Percentiles rank a stretch among this genome's conserved stretches.
Evolutionary conservation across 2,888 invertebrate species (phyloP).

Genomic region (Beris morrisii): DNA sequence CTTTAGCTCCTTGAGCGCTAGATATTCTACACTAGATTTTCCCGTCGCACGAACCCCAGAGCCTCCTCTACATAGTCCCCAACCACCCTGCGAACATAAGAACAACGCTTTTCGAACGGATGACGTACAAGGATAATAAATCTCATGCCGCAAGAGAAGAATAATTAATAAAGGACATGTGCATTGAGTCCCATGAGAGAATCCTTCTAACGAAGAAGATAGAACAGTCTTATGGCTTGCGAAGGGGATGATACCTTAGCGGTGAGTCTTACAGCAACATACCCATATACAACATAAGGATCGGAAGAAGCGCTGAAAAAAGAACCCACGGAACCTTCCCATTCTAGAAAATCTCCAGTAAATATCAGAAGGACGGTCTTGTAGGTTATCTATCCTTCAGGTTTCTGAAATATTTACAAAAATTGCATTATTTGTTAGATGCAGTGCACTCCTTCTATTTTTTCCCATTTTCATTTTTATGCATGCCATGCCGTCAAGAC

Average conservation of each 20-base stretch:
- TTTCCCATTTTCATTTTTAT: conserved; percentile 12
- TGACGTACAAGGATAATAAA: conserved; percentile 30
- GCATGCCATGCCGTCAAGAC: conserved; percentile 9
- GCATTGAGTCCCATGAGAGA: conserved; percentile 35
- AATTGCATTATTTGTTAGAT: conserved; percentile 30
- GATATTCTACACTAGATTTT: no score
- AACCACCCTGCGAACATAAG: no score
- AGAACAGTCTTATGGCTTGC: conserved; percentile 11
- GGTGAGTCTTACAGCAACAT: conserved; percentile 7
- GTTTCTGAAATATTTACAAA: conserved; percentile 24
- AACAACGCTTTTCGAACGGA: conserved; percentile 11
- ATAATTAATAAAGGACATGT: conserved; percentile 41
- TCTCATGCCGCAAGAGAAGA: conserved; percentile 34
- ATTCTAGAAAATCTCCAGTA: conserved; percentile 3
- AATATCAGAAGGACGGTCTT: neutral
- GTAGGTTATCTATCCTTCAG: neutral
- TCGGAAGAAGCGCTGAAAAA: neutral
- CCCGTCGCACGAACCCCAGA: no score
- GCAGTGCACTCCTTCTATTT: conserved; percentile 1
- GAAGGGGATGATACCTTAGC: neutral
- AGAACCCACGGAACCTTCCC: neutral
- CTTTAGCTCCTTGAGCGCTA: no score
- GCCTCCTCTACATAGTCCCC: no score
- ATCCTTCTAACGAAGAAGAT: conserved; percentile 26
- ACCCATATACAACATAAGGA: neutral